Percentiles rank a stretch among this genome's conserved stretches.
Evolutionary conservation across 1,140 invertebrate species (phyloP).

Genomic region (Alviniconcha marisindica): DNA sequence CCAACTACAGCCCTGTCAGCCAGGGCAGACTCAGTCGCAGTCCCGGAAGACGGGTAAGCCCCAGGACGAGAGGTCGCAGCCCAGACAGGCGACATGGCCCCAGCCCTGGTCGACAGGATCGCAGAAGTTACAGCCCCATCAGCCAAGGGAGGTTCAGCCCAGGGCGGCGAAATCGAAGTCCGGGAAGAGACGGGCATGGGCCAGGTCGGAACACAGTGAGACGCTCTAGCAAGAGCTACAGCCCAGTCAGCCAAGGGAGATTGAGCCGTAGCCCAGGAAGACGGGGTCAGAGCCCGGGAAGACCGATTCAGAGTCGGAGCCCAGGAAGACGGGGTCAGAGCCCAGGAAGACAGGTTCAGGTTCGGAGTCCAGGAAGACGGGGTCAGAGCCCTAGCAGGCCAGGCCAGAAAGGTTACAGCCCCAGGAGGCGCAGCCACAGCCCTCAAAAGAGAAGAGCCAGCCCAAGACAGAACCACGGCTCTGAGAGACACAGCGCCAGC

Average conservation of each 20-base stretch:
- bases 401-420: background rate
- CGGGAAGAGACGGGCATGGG: background rate
- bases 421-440: conserved; percentile 10
- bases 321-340: background rate
- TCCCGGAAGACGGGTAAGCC: no score
- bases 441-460: background rate
- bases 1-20: conserved; percentile 3
- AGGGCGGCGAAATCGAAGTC: background rate
- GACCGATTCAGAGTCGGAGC: background rate
- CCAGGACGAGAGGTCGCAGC: no score
- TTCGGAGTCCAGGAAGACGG: no score
- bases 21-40: background rate
- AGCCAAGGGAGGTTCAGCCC: conserved; percentile 5
- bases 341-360: conserved; percentile 2
- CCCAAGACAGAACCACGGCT: background rate
- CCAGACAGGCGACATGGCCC: background rate
- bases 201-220: background rate
- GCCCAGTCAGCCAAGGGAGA: conserved; percentile 12
- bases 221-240: background rate
- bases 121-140: conserved; percentile 21
- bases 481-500: background rate
- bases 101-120: background rate
- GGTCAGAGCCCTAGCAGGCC: background rate
- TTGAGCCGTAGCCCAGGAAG: conserved; percentile 15
- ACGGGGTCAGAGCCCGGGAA: background rate